Evolutionary conservation across 1,140 invertebrate genomes (phyloP).

Genomic region (Episyrphus balteatus): DNA sequence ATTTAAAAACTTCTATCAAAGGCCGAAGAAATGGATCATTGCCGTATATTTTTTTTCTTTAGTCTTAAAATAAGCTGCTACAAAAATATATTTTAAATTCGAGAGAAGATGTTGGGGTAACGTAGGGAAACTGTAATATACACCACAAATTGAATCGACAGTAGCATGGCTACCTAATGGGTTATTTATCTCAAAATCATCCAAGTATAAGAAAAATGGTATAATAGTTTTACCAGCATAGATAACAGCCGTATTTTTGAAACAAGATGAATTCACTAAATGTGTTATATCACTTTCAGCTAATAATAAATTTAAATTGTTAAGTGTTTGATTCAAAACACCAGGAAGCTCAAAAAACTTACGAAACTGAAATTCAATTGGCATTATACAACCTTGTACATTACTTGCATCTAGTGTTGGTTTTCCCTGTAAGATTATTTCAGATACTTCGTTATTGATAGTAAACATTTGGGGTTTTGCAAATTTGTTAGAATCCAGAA

Average conservation of each 20-base stretch:
- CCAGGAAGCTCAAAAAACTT: background rate
- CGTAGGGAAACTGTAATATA: background rate
- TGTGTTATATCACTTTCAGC: background rate
- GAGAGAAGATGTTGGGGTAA: background rate
- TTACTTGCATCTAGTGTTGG: background rate
- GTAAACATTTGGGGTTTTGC: background rate
- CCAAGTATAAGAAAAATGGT: background rate
- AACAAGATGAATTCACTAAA: background rate
- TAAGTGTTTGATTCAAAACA: background rate
- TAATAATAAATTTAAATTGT: background rate
- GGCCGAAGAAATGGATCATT: background rate
- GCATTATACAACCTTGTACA: background rate
- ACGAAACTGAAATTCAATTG: background rate
- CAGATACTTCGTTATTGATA: background rate
- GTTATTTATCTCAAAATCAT: too few species aligned
- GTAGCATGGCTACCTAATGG: background rate
- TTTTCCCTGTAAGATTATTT: background rate
- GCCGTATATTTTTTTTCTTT: conserved; percentile 2
- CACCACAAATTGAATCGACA: background rate
- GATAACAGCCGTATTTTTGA: background rate
- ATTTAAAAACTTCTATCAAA: conserved; percentile 1
- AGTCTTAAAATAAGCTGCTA: too few species aligned
- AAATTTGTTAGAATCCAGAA: background rate
- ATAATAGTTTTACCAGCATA: background rate
- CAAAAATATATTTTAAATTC: conserved; percentile 1